These are phyloP conservation scores for Pogonomyrmex barbatus DNA, from an alignment of 1,140 invertebrate species.

Conservation along the genomic window DNA sequence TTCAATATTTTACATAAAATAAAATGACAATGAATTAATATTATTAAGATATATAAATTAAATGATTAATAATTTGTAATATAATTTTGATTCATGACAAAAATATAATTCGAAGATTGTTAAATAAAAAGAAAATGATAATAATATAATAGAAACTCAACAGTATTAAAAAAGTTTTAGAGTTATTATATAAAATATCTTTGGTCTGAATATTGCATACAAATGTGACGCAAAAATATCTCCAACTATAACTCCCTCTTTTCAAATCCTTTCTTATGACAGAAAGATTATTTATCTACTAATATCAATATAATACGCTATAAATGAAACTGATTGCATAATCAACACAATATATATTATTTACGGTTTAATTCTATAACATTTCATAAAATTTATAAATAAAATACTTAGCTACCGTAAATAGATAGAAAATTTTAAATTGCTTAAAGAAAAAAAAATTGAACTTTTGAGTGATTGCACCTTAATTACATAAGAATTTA, in stretches of 20 bases:
- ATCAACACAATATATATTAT: neutral
- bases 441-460: constrained; percentile 26
- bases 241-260: neutral
- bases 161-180: constrained; percentile 31
- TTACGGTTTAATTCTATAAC: neutral
- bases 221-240: neutral
- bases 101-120: neutral
- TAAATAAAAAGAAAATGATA: neutral
- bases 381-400: constrained; percentile 32
- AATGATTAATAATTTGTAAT: constrained; percentile 21
- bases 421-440: neutral
- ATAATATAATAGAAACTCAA: neutral
- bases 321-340: neutral
- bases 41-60: neutral
- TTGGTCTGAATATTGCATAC: constrained; percentile 25
- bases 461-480: neutral
- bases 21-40: neutral
- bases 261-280: neutral
- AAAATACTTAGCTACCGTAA: constrained; percentile 8
- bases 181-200: constrained; percentile 37
- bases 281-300: neutral
- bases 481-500: constrained; percentile 32
- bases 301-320: constrained; percentile 19
- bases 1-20: neutral
- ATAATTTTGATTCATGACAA: neutral